Conservation (phyloP, 2,888 invertebrate genomes). For the Oegoconia quadripuncta region DNA sequence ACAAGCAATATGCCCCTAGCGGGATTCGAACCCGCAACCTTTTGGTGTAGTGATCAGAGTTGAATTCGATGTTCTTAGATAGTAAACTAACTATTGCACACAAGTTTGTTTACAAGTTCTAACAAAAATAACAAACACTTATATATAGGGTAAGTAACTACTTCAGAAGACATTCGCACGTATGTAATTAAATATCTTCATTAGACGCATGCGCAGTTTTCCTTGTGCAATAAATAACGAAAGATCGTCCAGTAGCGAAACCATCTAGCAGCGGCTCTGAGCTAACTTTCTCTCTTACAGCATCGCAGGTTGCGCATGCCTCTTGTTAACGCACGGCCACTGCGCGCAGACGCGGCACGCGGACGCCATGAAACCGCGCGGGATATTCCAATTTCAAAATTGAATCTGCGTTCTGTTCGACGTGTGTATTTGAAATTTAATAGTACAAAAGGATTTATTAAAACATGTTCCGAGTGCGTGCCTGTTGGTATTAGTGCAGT, state of each 20-base stretch:
- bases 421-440: slow-evolving; percentile 11
- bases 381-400: slow-evolving; percentile 24
- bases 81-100: no score
- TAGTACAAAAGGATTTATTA: neutral
- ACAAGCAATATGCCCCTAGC: no score
- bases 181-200: no score
- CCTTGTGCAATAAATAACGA: neutral
- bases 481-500: slow-evolving; percentile 20
- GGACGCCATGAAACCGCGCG: slow-evolving; percentile 33
- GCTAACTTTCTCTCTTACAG: slow-evolving; percentile 72
- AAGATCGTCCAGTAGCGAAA: neutral
- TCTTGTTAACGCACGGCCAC: slow-evolving; percentile 48
- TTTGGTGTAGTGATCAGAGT: no score
- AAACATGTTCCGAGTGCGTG: slow-evolving; percentile 28
- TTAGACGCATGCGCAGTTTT: no score
- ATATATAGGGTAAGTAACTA: no score
- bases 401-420: no score
- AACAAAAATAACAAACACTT: no score
- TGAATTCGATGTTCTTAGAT: no score
- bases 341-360: slow-evolving; percentile 41
- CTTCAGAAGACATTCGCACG: no score
- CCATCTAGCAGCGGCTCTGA: slow-evolving; percentile 39
- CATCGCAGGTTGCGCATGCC: slow-evolving; percentile 53
- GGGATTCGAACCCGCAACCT: no score
- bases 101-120: no score